phyloP scores from a whole-genome alignment of 2,797 vertebrate species.

The Galagoides demidoff region DNA sequence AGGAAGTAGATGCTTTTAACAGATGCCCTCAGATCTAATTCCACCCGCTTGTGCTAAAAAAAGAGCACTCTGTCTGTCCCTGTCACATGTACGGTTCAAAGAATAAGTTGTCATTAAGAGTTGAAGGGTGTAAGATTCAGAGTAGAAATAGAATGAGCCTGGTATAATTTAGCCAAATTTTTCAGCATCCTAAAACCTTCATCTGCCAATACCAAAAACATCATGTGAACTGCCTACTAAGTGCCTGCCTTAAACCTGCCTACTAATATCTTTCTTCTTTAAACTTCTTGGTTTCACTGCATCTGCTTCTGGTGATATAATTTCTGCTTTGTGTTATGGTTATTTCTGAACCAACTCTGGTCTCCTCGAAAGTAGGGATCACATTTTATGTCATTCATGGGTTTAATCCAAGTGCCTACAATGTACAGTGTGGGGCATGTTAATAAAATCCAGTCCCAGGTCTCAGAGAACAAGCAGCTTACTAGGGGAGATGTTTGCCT shows the following conservation, averaged over 20 bases:
- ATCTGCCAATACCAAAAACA: slow-evolving; percentile 24
- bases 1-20: slow-evolving; percentile 9
- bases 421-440: no score
- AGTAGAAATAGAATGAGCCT: not conserved
- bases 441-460: not conserved
- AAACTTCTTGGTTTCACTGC: not conserved
- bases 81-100: not conserved
- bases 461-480: not conserved
- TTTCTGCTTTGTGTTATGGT: not conserved
- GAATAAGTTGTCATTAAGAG: slow-evolving; percentile 45
- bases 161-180: slow-evolving; percentile 12
- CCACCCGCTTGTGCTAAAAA: not conserved
- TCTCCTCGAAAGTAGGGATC: not conserved
- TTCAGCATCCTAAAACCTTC: slow-evolving; percentile 7
- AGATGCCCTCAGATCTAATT: slow-evolving; percentile 39
- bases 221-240: not conserved
- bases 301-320: not conserved
- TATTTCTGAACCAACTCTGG: not conserved
- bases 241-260: not conserved
- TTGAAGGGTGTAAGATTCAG: slow-evolving; percentile 18
- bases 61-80: not conserved
- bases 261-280: not conserved
- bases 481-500: not conserved
- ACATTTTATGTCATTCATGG: not conserved
- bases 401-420: not conserved